Conservation (phyloP, 2,797 vertebrate genomes). For the Micropoecilia bifurca region DNA sequence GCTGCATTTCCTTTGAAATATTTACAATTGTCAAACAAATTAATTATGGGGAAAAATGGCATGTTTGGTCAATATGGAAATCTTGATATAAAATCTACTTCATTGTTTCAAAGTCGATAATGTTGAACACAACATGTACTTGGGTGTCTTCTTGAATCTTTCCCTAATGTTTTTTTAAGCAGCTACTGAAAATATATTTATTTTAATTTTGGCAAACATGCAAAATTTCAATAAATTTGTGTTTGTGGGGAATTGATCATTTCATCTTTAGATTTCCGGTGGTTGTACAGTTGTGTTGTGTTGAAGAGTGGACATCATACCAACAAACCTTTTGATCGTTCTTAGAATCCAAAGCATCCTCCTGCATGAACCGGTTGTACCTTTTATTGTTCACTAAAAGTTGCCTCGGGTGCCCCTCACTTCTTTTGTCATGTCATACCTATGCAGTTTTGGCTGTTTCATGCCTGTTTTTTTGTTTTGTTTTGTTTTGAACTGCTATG, state of each 20-base stretch:
- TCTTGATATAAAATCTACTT: too few species aligned
- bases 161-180: neutral
- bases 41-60: too few species aligned
- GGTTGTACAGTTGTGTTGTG: neutral
- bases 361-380: neutral
- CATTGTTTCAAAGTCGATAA: too few species aligned
- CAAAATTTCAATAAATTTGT: neutral
- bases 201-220: neutral
- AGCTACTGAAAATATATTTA: neutral
- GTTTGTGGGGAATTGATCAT: neutral
- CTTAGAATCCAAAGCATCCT: neutral
- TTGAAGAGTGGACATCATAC: neutral
- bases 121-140: too few species aligned
- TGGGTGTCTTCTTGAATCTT: too few species aligned
- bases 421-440: neutral
- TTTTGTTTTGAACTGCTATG: neutral
- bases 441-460: neutral
- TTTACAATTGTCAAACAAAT: too few species aligned
- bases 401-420: neutral
- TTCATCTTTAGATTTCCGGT: neutral
- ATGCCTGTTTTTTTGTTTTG: neutral
- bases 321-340: neutral
- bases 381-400: neutral
- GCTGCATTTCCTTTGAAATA: too few species aligned
- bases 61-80: too few species aligned